Percentiles rank a stretch among this genome's conserved stretches.
These are phyloP conservation scores for Harmothoe impar DNA, from an alignment of 2,888 invertebrate species.

Conservation along the genomic window DNA sequence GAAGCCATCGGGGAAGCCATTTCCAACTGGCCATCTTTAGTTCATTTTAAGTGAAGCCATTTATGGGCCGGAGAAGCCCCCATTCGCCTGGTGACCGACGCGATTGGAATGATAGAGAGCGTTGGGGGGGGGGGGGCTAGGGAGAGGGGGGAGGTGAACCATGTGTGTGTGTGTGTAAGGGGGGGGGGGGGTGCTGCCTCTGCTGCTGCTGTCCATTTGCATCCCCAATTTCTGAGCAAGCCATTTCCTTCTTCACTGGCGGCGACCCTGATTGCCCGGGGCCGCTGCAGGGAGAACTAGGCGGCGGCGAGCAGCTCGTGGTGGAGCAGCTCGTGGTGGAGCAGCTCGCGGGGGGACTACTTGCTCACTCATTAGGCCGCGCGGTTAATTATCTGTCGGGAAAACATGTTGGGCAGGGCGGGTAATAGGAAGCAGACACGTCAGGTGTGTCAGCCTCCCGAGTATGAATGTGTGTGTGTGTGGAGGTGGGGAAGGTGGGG, in stretches of 20 bases:
- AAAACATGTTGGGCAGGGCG: constrained; percentile 6
- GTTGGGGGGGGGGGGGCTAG: not conserved
- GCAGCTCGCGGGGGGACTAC: not conserved
- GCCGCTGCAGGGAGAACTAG: not conserved
- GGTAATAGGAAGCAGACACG: not conserved
- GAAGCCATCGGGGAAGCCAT: constrained; percentile 32
- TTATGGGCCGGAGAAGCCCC: not conserved
- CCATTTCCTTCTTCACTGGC: constrained; percentile 14
- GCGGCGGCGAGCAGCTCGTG: not conserved
- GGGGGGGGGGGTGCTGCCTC: not conserved
- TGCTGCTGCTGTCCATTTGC: not conserved
- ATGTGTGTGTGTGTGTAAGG: not conserved
- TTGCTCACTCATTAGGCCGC: constrained; percentile 30
- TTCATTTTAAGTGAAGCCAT: constrained; percentile 38
- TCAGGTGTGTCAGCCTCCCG: not conserved
- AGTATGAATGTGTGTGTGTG: not conserved
- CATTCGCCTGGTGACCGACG: not conserved
- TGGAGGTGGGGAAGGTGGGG: not conserved
- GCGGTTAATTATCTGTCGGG: constrained; percentile 29
- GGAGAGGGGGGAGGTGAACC: not conserved
- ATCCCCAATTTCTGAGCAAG: not conserved
- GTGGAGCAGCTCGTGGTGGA: too few species aligned
- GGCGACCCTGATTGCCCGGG: not conserved
- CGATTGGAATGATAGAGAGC: constrained; percentile 13
- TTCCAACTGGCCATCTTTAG: constrained; percentile 1